These are phyloP conservation scores for Onychostruthus taczanowskii DNA, from an alignment of 2,113 vertebrate genomes.

Conservation along the genomic window DNA sequence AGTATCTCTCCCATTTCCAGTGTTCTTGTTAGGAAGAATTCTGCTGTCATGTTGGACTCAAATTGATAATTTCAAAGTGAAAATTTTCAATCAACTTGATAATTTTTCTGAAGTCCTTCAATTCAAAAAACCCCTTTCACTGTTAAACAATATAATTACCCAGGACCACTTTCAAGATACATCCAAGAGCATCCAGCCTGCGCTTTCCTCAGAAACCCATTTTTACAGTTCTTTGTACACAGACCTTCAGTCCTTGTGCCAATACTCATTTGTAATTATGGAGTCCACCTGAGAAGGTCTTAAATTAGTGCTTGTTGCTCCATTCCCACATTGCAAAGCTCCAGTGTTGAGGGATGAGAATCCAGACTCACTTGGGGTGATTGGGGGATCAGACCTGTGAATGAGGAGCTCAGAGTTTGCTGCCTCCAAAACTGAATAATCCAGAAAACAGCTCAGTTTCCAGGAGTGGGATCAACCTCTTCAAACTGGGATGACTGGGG, in stretches of 20 bases:
- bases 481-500: not conserved
- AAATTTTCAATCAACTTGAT: not conserved
- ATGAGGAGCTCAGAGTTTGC: not conserved
- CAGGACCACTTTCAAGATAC: accelerated
- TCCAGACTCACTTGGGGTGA: accelerated
- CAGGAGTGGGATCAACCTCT: not conserved
- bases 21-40: not conserved
- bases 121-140: not conserved
- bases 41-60: accelerated
- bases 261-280: not conserved
- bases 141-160: not conserved
- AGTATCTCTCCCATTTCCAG: not conserved
- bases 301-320: not conserved
- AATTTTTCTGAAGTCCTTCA: not conserved
- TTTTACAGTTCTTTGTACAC: not conserved
- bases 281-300: not conserved
- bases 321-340: not conserved
- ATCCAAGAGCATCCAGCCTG: not conserved
- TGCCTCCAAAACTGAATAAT: not conserved
- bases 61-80: not conserved
- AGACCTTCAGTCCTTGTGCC: not conserved
- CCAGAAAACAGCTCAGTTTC: accelerated
- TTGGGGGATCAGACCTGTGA: not conserved
- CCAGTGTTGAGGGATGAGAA: not conserved
- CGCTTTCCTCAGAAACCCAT: not conserved